phyloP scores from a whole-genome alignment of 1,140 invertebrate genomes.

The Episyrphus balteatus region DNA sequence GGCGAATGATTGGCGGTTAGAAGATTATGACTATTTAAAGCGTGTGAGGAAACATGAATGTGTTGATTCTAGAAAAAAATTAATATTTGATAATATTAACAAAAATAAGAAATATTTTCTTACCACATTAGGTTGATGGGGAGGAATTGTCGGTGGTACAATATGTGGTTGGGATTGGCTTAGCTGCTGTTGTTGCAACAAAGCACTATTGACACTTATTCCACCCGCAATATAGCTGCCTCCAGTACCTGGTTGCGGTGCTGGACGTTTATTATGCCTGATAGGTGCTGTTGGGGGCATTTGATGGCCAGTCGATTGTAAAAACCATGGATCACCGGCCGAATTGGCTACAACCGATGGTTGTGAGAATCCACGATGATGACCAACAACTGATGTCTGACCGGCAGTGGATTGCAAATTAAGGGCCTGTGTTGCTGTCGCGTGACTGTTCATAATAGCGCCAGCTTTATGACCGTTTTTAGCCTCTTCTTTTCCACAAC shows the following conservation, averaged over 20 bases:
- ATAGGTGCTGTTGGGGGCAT: constrained; percentile 35
- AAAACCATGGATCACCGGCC: constrained; percentile 37
- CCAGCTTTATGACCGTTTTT: too few species aligned
- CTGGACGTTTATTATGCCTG: constrained; percentile 34
- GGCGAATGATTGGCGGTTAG: constrained; percentile 34
- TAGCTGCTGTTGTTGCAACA: constrained; percentile 26
- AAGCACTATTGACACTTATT: constrained; percentile 7
- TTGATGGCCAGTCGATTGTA: constrained; percentile 35
- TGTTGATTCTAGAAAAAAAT: constrained; percentile 14
- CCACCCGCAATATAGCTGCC: constrained; percentile 7
- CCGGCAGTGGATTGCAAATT: constrained; percentile 16
- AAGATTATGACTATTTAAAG: constrained; percentile 37
- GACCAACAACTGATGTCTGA: constrained; percentile 35
- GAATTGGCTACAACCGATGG: constrained; percentile 27
- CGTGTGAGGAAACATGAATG: constrained; percentile 35
- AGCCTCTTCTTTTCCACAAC: too few species aligned
- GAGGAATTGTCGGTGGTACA: constrained; percentile 32
- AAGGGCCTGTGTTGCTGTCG: constrained; percentile 25
- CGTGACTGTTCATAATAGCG: constrained; percentile 34
- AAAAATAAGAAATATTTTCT: background rate
- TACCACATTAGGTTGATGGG: constrained; percentile 32
- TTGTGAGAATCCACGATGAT: constrained; percentile 37
- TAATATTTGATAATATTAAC: background rate
- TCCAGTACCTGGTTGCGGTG: constrained; percentile 22
- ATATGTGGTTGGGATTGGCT: constrained; percentile 36